These are phyloP conservation scores for Meteorus sp. DNA, from an alignment of 1,140 invertebrate species.

Conservation along the genomic window DNA sequence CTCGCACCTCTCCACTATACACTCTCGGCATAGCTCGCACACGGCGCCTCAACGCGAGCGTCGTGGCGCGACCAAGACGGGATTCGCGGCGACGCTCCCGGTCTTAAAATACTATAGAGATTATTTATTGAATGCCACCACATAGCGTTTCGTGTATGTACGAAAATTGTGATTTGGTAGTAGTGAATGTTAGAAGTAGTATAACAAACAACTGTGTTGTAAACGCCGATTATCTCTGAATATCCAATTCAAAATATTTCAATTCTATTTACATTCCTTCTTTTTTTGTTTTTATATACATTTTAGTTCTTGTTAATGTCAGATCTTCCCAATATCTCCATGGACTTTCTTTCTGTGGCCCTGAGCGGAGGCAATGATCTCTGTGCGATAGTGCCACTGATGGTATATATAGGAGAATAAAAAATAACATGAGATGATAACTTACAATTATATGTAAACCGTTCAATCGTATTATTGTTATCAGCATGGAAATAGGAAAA, in stretches of 20 bases:
- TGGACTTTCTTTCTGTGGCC: background rate
- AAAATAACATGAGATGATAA: background rate
- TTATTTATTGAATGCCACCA: constrained; percentile 18
- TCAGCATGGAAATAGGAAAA: too few relatives aligned
- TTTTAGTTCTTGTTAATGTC: too few relatives aligned
- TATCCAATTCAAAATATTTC: background rate
- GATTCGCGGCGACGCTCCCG: background rate
- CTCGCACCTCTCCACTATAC: constrained; percentile 26
- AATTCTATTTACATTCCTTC: too few relatives aligned
- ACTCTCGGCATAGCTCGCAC: too few relatives aligned
- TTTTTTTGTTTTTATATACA: too few relatives aligned
- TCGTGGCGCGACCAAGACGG: constrained; percentile 13
- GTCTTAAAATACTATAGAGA: constrained; percentile 24
- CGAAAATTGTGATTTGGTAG: too few relatives aligned
- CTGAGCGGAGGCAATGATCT: constrained; percentile 19
- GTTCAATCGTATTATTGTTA: too few relatives aligned
- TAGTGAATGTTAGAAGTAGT: too few relatives aligned
- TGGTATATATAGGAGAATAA: background rate
- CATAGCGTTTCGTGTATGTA: too few relatives aligned
- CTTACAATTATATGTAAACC: constrained; percentile 1
- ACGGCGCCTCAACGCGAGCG: too few relatives aligned
- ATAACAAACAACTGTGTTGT: background rate
- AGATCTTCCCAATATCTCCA: background rate
- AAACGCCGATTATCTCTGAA: background rate
- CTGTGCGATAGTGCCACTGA: constrained; percentile 5